Percentiles rank a stretch among this genome's conserved stretches.
These are phyloP conservation scores for Macrobrachium nipponense DNA, from an alignment of 1,140 invertebrate genomes.

Conservation along the genomic window DNA sequence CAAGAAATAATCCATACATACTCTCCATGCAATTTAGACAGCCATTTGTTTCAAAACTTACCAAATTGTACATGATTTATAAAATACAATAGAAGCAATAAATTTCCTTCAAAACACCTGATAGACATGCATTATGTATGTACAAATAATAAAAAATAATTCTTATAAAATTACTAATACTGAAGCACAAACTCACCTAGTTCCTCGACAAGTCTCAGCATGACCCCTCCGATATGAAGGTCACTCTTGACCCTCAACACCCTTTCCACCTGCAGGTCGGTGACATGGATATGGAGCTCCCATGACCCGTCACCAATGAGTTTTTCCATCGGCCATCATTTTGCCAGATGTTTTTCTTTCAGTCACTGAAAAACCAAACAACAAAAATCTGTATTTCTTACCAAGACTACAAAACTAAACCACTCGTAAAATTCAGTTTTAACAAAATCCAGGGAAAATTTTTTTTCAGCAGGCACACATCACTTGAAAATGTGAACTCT, in stretches of 20 bases:
- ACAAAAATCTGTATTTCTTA: no score
- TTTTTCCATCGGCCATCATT: conserved; percentile 58
- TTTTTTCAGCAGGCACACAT: no score
- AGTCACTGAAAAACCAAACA: background rate
- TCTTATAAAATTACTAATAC: background rate
- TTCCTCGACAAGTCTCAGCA: conserved; percentile 97
- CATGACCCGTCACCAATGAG: conserved; percentile 94
- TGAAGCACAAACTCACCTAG: conserved; percentile 79
- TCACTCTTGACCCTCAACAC: conserved; percentile 97
- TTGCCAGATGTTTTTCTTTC: conserved; percentile 8
- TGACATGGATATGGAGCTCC: conserved; percentile 95
- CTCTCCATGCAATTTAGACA: background rate
- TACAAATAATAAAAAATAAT: background rate
- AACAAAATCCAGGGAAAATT: no score
- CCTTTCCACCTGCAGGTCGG: conserved; percentile 91
- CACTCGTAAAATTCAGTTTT: no score
- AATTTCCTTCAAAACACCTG: background rate
- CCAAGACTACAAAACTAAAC: no score
- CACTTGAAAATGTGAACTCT: no score
- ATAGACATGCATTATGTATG: background rate
- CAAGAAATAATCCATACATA: conserved; percentile 1
- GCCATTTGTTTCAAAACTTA: no score
- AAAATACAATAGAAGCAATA: no score
- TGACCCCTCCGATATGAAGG: conserved; percentile 97
- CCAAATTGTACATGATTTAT: no score